phyloP scores from a whole-genome alignment of 1,140 invertebrate species.

The Helicoverpa zea region DNA sequence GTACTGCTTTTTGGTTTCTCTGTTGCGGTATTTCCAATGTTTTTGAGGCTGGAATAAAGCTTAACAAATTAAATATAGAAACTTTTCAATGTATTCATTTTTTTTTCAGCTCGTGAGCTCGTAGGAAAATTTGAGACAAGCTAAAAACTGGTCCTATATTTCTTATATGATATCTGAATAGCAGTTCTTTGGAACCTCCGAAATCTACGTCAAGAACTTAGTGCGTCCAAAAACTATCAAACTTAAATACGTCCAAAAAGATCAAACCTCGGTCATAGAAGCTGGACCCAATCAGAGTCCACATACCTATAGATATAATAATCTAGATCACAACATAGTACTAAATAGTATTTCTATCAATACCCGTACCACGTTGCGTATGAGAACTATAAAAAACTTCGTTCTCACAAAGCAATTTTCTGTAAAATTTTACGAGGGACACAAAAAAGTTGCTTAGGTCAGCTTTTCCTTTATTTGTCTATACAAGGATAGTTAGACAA shows the following conservation, averaged over 20 bases:
- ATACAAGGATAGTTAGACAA: neutral
- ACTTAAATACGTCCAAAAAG: neutral
- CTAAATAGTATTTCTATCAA: constrained; percentile 11
- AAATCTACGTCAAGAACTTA: neutral
- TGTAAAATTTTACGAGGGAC: constrained; percentile 40
- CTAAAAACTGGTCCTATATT: too few species aligned
- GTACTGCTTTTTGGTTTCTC: neutral
- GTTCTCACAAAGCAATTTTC: constrained; percentile 32
- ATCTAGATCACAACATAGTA: constrained; percentile 23
- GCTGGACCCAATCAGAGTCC: neutral
- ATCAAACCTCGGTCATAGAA: neutral
- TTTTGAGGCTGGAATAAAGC: constrained; percentile 33
- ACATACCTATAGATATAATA: neutral
- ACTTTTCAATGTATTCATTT: too few species aligned
- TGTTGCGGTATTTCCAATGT: neutral
- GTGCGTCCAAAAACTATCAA: neutral
- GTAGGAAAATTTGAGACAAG: neutral
- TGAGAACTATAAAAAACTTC: constrained; percentile 21
- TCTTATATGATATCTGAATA: too few species aligned
- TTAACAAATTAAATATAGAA: too few species aligned
- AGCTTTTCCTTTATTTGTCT: neutral
- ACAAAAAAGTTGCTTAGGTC: neutral
- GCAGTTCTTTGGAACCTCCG: too few species aligned
- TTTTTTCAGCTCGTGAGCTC: too few species aligned
- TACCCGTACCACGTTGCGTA: constrained; percentile 22